Conservation (phyloP, 2,113 vertebrate species). For the Syrrhaptes paradoxus region DNA sequence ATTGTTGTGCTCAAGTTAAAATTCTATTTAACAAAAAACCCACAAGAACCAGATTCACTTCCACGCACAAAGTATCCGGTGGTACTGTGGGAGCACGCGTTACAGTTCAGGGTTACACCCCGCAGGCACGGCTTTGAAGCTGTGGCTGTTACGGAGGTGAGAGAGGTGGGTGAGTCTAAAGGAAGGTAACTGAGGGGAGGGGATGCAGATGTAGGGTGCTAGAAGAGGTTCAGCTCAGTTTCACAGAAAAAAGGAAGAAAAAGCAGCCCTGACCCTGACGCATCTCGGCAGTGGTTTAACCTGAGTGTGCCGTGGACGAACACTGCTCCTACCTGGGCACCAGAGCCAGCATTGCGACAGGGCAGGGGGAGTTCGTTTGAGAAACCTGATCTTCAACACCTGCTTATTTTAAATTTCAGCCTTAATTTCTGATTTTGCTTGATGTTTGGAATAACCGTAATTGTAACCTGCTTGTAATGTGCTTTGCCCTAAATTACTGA, state of each 20-base stretch:
- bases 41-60: neutral
- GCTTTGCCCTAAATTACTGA: constrained; percentile 43
- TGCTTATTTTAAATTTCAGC: constrained; percentile 37
- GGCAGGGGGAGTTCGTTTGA: neutral
- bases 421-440: constrained; percentile 52
- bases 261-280: neutral
- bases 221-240: neutral
- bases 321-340: neutral
- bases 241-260: neutral
- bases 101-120: neutral
- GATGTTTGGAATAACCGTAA: constrained; percentile 35
- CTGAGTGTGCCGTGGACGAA: neutral
- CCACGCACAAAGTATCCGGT: neutral
- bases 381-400: neutral
- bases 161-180: neutral
- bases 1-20: neutral
- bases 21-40: neutral
- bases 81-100: neutral
- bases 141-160: neutral
- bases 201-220: neutral
- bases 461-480: constrained; percentile 54
- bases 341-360: neutral
- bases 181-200: neutral
- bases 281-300: neutral
- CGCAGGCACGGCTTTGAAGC: neutral